Evolutionary conservation across 2,113 vertebrate species (phyloP), one percentile per base, ranked within the genome.

Genomic region (Phaethon lepturus): DNA sequence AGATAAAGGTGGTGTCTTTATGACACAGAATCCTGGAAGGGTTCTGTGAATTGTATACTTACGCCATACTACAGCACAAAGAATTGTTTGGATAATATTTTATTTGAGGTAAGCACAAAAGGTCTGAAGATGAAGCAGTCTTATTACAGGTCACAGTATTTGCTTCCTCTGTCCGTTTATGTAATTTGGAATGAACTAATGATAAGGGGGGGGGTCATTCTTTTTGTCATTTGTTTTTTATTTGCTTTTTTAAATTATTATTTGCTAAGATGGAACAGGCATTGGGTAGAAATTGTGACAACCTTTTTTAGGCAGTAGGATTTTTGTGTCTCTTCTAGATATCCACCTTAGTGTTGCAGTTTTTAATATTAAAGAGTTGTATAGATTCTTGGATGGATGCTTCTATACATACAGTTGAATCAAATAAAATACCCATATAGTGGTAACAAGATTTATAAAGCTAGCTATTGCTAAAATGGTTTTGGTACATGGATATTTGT

Each of bases 161-260:
- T 86, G 8, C 26, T 87, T 75, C 63, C 20, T 25, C 19, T 78
- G 53, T 13, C 26, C 24, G 5, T 47, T 82, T 78, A 22, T 68
- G 7, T 63, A 17, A 49, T 28, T 56, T 40, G 31, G 3, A 87
- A 53, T 42, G 8, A 85, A 23, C 2, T 55, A 23, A 52, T 5
- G 2, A 2, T 81, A 20, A 59, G 33, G 44, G 14, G 4, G 1
- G 26, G 26, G 3, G 29, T 62, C 14, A 38, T 4, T 55, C 10
- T 0, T 1, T n/a, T 82, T 81, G 42, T 81, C 29, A 1, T 50
- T 56, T 3, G 3, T 20, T n/a, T 20, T 26, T 66, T 23, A 14
- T 7, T 23, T 73, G 16, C 5, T 7, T 19, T 55, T 71, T 63
- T 33, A 59, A 22, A 3, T 11, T 25, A 38, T 38, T 81, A 1